Evolutionary conservation across 2,888 invertebrate genomes (phyloP).

Genomic region (Hemicrepidius hirtus): DNA sequence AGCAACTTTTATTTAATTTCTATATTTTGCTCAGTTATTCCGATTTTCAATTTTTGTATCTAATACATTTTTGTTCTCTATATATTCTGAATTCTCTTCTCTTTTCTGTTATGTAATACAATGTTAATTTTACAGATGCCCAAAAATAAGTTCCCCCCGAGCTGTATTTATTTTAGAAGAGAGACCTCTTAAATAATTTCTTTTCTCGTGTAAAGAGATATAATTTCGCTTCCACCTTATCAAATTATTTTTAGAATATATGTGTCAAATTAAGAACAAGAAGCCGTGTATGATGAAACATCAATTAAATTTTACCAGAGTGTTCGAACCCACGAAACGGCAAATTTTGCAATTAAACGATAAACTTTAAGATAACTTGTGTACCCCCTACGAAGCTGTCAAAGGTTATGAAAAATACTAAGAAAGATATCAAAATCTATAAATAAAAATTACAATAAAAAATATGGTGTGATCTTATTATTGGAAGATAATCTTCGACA

Average conservation of each 20-base stretch:
- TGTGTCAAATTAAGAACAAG: not conserved
- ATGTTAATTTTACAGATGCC: no score
- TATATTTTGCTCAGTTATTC: no score
- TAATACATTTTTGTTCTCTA: no score
- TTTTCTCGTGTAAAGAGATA: no score
- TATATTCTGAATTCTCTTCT: no score
- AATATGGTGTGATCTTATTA: slow-evolving; percentile 35
- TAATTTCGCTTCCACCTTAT: no score
- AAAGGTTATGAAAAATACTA: slow-evolving; percentile 41
- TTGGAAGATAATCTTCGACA: slow-evolving; percentile 2
- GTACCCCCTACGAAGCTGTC: slow-evolving; percentile 46
- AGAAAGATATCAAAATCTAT: slow-evolving; percentile 11
- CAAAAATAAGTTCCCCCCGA: no score
- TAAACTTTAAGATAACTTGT: slow-evolving; percentile 46
- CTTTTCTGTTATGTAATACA: no score
- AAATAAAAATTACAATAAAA: slow-evolving; percentile 32
- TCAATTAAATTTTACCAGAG: slow-evolving; percentile 22
- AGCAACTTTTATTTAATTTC: no score
- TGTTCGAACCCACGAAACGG: not conserved
- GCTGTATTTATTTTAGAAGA: no score
- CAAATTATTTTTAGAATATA: not conserved
- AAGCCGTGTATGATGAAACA: slow-evolving; percentile 19
- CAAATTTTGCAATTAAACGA: slow-evolving; percentile 37
- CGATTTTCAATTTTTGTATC: no score
- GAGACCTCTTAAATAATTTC: no score